Evolutionary conservation across 2,797 vertebrate species (phyloP).

Genomic region (Choloepus didactylus): DNA sequence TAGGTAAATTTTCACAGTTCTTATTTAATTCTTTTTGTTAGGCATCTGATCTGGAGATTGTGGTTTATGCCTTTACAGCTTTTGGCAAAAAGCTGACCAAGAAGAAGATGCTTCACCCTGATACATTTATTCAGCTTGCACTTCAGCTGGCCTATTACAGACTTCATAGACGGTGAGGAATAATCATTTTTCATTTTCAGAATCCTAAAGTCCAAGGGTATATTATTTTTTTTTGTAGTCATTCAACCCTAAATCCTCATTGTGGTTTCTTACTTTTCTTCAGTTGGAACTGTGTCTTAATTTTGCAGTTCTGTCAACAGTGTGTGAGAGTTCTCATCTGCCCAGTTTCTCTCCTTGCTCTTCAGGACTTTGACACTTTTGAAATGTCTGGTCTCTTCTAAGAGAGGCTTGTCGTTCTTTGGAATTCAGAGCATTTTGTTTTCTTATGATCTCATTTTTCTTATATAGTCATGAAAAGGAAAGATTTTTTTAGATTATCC

Average conservation of each 20-base stretch:
- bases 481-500: not conserved
- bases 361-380: not conserved
- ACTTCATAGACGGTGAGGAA: slow-evolving; percentile 91
- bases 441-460: slow-evolving; percentile 44
- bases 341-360: not conserved
- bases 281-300: not conserved
- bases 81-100: slow-evolving; percentile 95
- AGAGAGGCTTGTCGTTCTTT: not conserved
- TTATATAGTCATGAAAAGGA: not conserved
- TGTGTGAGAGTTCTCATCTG: not conserved
- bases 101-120: slow-evolving; percentile 94
- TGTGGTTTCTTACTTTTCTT: not conserved
- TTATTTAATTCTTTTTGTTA: slow-evolving; percentile 81
- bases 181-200: not conserved
- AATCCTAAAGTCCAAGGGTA: not conserved
- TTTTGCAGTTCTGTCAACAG: not conserved
- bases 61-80: slow-evolving; percentile 92
- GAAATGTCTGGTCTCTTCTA: not conserved
- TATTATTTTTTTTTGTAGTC: not conserved
- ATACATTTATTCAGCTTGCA: slow-evolving; percentile 96
- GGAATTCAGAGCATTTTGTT: not conserved
- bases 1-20: not conserved
- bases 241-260: not conserved
- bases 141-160: slow-evolving; percentile 95
- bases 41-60: slow-evolving; percentile 92